Evolutionary conservation across 2,113 vertebrate species (phyloP), one percentile per base, ranked within the genome.

Genomic region (Cyrtonyx montezumae): DNA sequence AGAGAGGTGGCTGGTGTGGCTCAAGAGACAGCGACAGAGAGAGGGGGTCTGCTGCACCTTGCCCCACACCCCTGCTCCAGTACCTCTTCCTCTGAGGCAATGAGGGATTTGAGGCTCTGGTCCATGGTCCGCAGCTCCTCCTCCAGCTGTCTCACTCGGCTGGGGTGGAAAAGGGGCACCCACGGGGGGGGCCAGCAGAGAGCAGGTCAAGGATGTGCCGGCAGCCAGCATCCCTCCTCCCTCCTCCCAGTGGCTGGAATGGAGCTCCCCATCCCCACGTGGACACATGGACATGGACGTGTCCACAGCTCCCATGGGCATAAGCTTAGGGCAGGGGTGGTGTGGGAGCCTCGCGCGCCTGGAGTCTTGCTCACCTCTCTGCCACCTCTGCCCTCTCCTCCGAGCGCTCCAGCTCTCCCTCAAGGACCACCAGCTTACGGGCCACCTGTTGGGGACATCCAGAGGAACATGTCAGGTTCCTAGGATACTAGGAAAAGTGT

Each of bases 21-120:
- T 92, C 0, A 1, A 91, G n/a, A 79, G 69, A 92, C 79, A 71
- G 83, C 21, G 2, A 91, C 28, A 93, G 96, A 96, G 84, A 96
- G 76, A 94, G 69, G 28, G 56, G 90, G 79, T 66, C 51, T 79
- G 93, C 89, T 94, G 83, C 42, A 34, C 11, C 40, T 80, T 0
- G 42, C 51, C 85, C 86, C 5, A 0, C 1, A 1, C 63, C 86
- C 95, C 95, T 97, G 90, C 65, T 95, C 82, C 93, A 98, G 98
- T 99, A 99, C 99, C 99, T 99, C 98, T 97, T 99, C 99, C 96
- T 99, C 99, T 96, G 98, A 98, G 97, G 98, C 98, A 98, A 99
- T 98, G 98, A 99, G 98, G 96, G 99, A 99, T 98, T 99, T 99
- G 98, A 99, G 96, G 97, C 98, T 98, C 97, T 99, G 99, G 97